Conservation (phyloP, 2,888 invertebrate genomes). For the Tenodera sinensis region DNA sequence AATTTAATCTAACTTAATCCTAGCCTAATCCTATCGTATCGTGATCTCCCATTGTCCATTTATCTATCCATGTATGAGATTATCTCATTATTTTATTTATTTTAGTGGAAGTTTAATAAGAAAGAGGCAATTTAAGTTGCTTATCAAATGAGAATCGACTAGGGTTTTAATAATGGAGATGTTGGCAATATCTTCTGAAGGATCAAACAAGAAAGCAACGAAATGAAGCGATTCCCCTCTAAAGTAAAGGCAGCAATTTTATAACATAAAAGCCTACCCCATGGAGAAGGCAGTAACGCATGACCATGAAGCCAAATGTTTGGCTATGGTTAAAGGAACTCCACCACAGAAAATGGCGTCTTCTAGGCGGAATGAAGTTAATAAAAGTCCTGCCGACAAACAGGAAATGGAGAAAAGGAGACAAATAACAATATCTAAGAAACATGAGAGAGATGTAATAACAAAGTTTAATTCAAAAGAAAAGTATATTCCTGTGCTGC, state of each 20-base stretch:
- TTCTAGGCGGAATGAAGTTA: background rate
- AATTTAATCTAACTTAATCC: too few species aligned
- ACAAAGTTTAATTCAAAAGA: conserved; percentile 15
- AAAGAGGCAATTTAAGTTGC: too few species aligned
- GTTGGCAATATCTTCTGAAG: background rate
- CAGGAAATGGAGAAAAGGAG: background rate
- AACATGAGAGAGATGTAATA: background rate
- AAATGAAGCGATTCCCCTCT: background rate
- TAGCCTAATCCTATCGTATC: too few species aligned
- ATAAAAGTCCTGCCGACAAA: conserved; percentile 8
- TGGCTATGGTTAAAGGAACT: background rate
- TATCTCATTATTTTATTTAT: too few species aligned
- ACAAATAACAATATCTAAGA: conserved; percentile 5
- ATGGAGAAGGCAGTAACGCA: background rate
- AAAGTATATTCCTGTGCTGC: conserved; percentile 1
- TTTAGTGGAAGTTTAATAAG: too few species aligned
- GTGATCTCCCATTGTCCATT: too few species aligned
- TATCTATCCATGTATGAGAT: too few species aligned
- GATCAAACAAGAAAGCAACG: background rate
- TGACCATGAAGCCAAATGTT: background rate
- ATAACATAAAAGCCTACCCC: background rate
- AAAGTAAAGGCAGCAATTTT: background rate
- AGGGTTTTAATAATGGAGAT: background rate
- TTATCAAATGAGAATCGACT: too few species aligned
- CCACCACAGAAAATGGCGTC: background rate